phyloP scores from a whole-genome alignment of 2,888 invertebrate genomes.

The Platycheirus albimanus region DNA sequence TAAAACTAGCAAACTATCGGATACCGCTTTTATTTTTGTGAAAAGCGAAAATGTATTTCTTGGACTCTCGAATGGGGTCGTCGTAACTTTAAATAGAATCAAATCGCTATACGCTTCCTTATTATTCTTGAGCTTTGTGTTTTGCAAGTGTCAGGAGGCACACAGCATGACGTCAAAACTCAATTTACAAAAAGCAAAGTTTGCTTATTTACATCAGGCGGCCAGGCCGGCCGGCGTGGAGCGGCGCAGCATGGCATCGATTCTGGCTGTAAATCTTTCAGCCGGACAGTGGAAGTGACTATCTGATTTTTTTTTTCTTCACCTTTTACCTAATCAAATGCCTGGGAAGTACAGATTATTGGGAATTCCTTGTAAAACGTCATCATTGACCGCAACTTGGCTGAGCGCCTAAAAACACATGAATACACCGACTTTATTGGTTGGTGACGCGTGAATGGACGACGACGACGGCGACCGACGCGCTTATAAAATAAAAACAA shows the following conservation, averaged over 20 bases:
- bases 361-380: slow-evolving; percentile 67
- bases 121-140: slow-evolving; percentile 29
- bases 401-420: slow-evolving; percentile 60
- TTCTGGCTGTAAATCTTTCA: slow-evolving; percentile 48
- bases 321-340: no score
- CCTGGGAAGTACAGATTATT: slow-evolving; percentile 1
- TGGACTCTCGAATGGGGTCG: slow-evolving; percentile 17
- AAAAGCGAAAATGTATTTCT: background rate
- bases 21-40: background rate
- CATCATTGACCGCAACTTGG: slow-evolving; percentile 51
- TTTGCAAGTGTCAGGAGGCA: slow-evolving; percentile 37
- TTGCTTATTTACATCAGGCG: background rate
- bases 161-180: slow-evolving; percentile 56
- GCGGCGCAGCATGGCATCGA: background rate
- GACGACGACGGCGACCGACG: slow-evolving; percentile 25
- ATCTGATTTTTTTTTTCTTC: background rate
- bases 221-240: no score
- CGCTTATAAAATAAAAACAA: slow-evolving; percentile 24
- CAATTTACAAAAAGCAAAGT: slow-evolving; percentile 26
- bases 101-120: slow-evolving; percentile 45
- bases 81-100: slow-evolving; percentile 43
- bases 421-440: slow-evolving; percentile 15
- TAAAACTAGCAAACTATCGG: background rate
- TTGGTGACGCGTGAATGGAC: slow-evolving; percentile 41
- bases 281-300: slow-evolving; percentile 26